A percentile compares a stretch with the other conserved stretches of the same genome.
These are phyloP conservation scores for Chlorodrepanis virens DNA, from an alignment of 2,113 vertebrate species.

Conservation along the genomic window DNA sequence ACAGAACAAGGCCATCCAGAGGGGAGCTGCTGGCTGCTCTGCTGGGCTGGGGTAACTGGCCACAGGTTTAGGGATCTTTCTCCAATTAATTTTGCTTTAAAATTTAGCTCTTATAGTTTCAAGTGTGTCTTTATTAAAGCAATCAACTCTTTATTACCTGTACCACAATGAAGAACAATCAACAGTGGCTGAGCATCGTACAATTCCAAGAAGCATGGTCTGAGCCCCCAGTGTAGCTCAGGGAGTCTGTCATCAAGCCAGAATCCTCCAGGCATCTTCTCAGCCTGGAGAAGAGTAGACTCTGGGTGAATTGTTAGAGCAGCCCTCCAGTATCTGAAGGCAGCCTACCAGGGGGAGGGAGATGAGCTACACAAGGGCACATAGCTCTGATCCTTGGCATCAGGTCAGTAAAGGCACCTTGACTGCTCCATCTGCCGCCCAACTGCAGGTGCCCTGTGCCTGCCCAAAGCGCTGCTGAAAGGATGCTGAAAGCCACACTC, in stretches of 20 bases:
- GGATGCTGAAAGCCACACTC: not conserved
- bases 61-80: not conserved
- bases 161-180: not conserved
- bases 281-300: too few relatives aligned
- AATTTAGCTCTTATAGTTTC: not conserved
- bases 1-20: not conserved
- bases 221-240: too few relatives aligned
- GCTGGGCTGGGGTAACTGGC: not conserved
- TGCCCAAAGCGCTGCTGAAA: accelerated
- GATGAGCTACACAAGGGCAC: too few relatives aligned
- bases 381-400: not conserved
- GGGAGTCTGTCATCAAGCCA: too few relatives aligned
- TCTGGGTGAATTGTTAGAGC: too few relatives aligned
- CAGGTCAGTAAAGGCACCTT: not conserved
- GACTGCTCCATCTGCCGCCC: not conserved
- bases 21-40: not conserved
- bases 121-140: not conserved
- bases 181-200: not conserved
- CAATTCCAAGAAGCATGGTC: too few relatives aligned
- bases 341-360: too few relatives aligned
- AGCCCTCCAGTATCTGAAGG: too few relatives aligned
- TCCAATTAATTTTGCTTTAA: not conserved
- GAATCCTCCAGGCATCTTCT: too few relatives aligned
- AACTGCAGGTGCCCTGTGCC: not conserved
- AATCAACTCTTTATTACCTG: not conserved